Base-by-base conservation (phyloP, 1,140 invertebrate species). In the Lasioglossum albipes region DNA sequence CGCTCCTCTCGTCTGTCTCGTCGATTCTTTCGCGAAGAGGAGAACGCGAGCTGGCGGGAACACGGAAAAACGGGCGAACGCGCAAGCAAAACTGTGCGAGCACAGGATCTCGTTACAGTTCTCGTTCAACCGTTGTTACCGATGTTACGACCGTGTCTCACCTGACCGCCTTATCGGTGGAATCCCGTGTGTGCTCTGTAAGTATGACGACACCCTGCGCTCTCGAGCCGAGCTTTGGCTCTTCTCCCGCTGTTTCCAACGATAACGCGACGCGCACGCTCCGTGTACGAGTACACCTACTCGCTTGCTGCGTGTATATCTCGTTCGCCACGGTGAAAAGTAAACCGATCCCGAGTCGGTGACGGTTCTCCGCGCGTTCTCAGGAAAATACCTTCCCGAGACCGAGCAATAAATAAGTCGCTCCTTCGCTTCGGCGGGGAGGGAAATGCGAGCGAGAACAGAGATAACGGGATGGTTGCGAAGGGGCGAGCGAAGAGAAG, bases 141-240 rank as follows among this genome's bases (percentile, higher is more conserved):
- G 45, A 54, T 54, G 16, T 85, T 85, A 79, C 64, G 76, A 85
- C 61, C 78, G 73, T 87, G 77, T 82, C 88, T 88, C 88, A 90
- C 89, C 89, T 89, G 89, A 90, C 36, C 73, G 71, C 83, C 84
- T 92, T 92, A 92, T 91, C 90, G 89, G 68, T 75, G 81, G 85
- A 85, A 90, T 87, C 83, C 87, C 79, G 75, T 89, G 87, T 91
- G 81, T 92, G 84, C 87, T 88, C 42, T 90, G 90, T 89, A 89
- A 90, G 89, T 83, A 91, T 92, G 91, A 89, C 90, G 80, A 90
- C 88, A 89, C 84, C 87, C 84, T 84, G 77, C 78, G 57, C 62
- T 75, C 75, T 74, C 66, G 36, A 74, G 27, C 36, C 70, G 65
- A 65, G 54, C 62, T 81, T 49, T 52, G 49, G 3, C 57, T 84